Conservation (phyloP, 1,140 invertebrate species). For the Phthorimaea operculella region DNA sequence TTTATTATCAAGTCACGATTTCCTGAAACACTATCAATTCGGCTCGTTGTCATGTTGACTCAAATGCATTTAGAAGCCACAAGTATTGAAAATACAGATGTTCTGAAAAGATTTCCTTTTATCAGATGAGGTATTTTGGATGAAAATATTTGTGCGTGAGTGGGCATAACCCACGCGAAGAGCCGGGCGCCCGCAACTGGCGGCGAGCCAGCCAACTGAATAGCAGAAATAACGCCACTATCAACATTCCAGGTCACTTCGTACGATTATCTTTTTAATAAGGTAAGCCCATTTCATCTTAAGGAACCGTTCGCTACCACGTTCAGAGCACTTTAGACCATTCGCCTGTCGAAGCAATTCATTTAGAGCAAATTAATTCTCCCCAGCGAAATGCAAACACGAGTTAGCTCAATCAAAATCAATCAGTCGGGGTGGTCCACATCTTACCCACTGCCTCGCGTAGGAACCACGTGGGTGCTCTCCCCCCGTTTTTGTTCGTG, state of each 20-base stretch:
- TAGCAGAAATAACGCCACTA: conserved; percentile 57
- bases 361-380: not conserved
- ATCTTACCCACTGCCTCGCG: conserved; percentile 5
- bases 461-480: not conserved
- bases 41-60: not conserved
- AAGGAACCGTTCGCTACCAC: not conserved
- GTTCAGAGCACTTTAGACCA: not conserved
- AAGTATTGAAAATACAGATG: not conserved
- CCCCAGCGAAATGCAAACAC: not conserved
- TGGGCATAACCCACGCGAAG: conserved; percentile 40
- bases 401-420: not conserved
- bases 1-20: not conserved
- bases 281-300: not conserved
- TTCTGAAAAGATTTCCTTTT: not conserved
- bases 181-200: conserved; percentile 45
- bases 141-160: conserved; percentile 28
- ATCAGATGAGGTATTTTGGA: conserved; percentile 2
- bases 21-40: not conserved
- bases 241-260: conserved; percentile 59
- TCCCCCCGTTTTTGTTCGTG: not conserved
- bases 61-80: not conserved
- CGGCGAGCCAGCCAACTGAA: conserved; percentile 38
- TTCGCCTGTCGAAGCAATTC: not conserved
- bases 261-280: conserved; percentile 47
- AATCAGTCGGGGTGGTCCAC: conserved; percentile 13